phyloP scores from a whole-genome alignment of 1,140 invertebrate species.

The Ips typographus region DNA sequence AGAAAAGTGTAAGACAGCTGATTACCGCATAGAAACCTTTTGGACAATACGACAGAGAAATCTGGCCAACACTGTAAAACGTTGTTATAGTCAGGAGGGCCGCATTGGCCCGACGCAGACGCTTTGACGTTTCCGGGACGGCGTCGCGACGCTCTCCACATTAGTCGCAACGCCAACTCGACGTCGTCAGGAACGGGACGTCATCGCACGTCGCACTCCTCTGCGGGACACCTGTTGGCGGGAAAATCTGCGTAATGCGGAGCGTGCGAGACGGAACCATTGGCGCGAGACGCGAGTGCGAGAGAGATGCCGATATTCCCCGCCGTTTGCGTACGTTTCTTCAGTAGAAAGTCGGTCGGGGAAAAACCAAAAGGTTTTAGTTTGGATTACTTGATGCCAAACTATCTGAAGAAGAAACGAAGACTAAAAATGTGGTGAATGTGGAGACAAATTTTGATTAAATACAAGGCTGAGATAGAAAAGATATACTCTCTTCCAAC shows the following conservation, averaged over 20 bases:
- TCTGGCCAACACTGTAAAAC: too few species aligned
- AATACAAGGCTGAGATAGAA: too few species aligned
- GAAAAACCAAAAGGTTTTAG: too few species aligned
- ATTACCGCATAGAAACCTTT: too few species aligned
- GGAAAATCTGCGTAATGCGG: constrained; percentile 5
- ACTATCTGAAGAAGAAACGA: too few species aligned
- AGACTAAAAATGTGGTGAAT: too few species aligned
- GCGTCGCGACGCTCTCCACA: constrained; percentile 5
- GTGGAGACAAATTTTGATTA: too few species aligned
- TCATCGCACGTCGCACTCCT: neutral
- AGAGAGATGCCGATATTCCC: constrained; percentile 3
- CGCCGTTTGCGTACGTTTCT: neutral
- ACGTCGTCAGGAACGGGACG: constrained; percentile 3
- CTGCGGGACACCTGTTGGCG: constrained; percentile 15
- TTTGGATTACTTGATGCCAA: too few species aligned
- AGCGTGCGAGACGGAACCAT: constrained; percentile 1
- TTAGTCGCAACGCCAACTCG: constrained; percentile 10
- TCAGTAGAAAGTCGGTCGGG: too few species aligned
- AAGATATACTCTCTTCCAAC: too few species aligned
- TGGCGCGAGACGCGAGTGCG: constrained; percentile 7
- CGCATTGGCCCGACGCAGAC: constrained; percentile 16
- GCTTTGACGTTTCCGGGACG: constrained; percentile 3
- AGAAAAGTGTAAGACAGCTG: too few species aligned
- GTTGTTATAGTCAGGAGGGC: neutral
- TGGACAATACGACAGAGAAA: too few species aligned